Conservation (phyloP, 2,797 vertebrate species). For the Poliocrania exsul region DNA sequence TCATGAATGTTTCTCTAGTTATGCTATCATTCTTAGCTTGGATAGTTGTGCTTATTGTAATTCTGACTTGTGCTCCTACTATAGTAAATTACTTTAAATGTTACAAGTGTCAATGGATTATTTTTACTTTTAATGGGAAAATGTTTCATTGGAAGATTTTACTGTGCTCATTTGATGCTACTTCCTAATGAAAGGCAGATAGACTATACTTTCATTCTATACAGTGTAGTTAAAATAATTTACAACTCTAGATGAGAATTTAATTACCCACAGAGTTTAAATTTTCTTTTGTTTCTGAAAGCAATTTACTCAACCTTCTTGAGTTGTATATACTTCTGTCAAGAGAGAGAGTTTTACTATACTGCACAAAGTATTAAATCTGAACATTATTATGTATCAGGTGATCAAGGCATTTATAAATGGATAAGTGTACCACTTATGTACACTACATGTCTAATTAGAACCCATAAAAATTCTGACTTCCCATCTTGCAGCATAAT, state of each 20-base stretch:
- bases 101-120: not conserved
- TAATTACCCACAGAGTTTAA: not conserved
- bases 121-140: not conserved
- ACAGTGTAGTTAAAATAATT: not conserved
- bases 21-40: not conserved
- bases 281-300: conserved; percentile 4
- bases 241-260: not conserved
- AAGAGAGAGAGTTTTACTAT: not conserved
- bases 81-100: not conserved
- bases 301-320: not conserved
- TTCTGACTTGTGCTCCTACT: not conserved
- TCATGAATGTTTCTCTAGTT: not conserved
- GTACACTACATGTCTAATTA: not conserved
- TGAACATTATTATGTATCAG: not conserved
- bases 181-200: not conserved
- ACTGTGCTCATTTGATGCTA: not conserved
- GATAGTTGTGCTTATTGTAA: not conserved
- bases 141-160: not conserved
- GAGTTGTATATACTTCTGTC: not conserved
- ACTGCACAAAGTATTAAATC: not conserved
- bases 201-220: not conserved
- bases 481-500: not conserved
- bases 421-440: not conserved
- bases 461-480: not conserved
- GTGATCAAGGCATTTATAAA: not conserved